Evolutionary conservation across 1,140 invertebrate genomes (phyloP).

Genomic region (Galendromus occidentalis): DNA sequence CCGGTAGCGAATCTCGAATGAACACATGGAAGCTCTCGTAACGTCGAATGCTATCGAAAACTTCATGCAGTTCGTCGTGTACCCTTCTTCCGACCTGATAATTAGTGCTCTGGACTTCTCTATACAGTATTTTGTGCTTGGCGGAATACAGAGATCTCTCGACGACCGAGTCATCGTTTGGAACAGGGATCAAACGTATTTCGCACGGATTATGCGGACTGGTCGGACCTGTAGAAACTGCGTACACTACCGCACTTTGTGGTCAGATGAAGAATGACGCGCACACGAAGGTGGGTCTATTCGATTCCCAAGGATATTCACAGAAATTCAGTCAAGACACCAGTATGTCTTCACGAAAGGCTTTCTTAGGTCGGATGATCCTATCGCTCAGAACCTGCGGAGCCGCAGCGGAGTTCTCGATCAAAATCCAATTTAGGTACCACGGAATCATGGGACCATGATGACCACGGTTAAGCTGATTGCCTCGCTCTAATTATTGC

Average conservation of each 20-base stretch:
- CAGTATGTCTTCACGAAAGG: too few species aligned
- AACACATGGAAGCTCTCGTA: background rate
- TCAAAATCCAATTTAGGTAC: too few species aligned
- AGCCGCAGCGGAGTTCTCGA: too few species aligned
- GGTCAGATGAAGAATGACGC: background rate
- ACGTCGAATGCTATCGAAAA: background rate
- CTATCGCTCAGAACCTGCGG: too few species aligned
- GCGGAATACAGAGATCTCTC: background rate
- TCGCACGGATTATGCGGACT: background rate
- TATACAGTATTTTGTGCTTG: background rate
- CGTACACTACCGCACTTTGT: background rate
- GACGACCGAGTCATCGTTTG: background rate
- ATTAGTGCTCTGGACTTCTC: background rate
- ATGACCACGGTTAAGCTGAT: too few species aligned
- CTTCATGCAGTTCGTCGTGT: too few species aligned
- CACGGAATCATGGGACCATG: too few species aligned
- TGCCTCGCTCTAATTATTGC: too few species aligned
- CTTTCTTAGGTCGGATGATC: too few species aligned
- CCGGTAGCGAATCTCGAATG: constrained; percentile 16
- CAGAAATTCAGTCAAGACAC: too few species aligned
- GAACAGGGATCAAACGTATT: background rate
- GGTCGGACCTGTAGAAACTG: background rate
- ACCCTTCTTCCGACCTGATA: background rate
- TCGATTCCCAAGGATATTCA: background rate
- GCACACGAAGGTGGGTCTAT: background rate